A percentile compares a stretch with the other conserved stretches of the same genome.
These are phyloP conservation scores for Sinocyclocheilus rhinocerous DNA, from an alignment of 2,113 vertebrate species.

Conservation along the genomic window DNA sequence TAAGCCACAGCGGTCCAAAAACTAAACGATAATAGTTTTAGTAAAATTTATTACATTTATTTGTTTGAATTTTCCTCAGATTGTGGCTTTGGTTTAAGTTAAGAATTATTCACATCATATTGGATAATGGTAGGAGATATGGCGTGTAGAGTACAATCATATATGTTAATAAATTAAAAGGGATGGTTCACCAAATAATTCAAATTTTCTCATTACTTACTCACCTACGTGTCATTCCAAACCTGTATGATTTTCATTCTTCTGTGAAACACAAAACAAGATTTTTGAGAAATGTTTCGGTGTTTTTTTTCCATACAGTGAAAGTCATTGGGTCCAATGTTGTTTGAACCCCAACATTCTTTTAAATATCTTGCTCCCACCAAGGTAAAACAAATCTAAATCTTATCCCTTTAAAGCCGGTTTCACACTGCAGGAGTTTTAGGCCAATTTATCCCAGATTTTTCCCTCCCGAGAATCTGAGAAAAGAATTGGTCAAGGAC, in stretches of 20 bases:
- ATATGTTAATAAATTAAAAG: not conserved
- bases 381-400: too few species aligned
- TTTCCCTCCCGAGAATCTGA: too few species aligned
- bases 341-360: not conserved
- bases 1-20: not conserved
- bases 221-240: not conserved
- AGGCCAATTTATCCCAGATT: too few species aligned
- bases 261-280: not conserved
- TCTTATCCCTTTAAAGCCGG: too few species aligned
- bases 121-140: not conserved
- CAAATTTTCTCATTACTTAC: not conserved
- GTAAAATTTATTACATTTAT: not conserved
- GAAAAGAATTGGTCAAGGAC: too few species aligned
- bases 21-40: not conserved
- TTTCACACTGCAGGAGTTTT: too few species aligned
- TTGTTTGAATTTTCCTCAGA: not conserved
- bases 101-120: not conserved
- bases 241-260: too few species aligned
- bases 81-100: not conserved
- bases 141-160: not conserved
- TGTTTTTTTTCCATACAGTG: too few species aligned
- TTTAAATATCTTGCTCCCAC: not conserved
- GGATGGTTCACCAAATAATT: not conserved
- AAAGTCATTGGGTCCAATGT: too few species aligned
- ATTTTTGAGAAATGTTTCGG: not conserved